Conservation (phyloP, 2,888 invertebrate genomes). For the Sinohyriopsis cumingii region DNA sequence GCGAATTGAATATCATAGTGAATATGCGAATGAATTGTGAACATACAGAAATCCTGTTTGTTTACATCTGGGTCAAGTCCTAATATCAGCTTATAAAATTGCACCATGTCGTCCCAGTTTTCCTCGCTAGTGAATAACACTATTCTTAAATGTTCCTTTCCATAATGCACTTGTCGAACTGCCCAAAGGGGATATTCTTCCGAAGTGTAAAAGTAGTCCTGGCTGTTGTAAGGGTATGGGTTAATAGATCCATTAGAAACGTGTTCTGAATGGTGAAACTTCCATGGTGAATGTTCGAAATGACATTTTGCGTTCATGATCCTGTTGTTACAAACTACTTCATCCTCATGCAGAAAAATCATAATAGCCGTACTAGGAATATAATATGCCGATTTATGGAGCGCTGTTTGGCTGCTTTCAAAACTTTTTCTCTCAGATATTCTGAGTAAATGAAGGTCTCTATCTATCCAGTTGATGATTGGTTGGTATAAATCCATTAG, state of each 20-base stretch:
- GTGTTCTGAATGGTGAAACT: constrained; percentile 62
- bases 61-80: constrained; percentile 55
- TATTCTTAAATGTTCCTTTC: constrained; percentile 61
- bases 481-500: constrained; percentile 56
- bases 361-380: constrained; percentile 55
- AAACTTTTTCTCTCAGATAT: constrained; percentile 36
- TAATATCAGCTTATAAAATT: constrained; percentile 60
- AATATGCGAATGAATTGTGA: constrained; percentile 55
- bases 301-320: constrained; percentile 48
- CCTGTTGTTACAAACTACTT: constrained; percentile 45
- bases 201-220: constrained; percentile 62
- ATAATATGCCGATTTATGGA: constrained; percentile 27
- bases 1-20: constrained; percentile 64
- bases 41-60: constrained; percentile 61
- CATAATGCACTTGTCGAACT: constrained; percentile 64
- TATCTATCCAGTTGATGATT: constrained; percentile 54
- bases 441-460: constrained; percentile 50
- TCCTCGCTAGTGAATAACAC: constrained; percentile 56
- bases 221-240: constrained; percentile 54
- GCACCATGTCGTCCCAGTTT: constrained; percentile 62
- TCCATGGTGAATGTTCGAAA: constrained; percentile 60
- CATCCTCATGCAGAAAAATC: constrained; percentile 57
- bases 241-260: constrained; percentile 51
- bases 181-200: constrained; percentile 65
- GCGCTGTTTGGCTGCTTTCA: constrained; percentile 22